Evolutionary conservation across 2,888 invertebrate species (phyloP), one percentile per base, ranked within the genome.

Genomic region (Pherbina coryleti): DNA sequence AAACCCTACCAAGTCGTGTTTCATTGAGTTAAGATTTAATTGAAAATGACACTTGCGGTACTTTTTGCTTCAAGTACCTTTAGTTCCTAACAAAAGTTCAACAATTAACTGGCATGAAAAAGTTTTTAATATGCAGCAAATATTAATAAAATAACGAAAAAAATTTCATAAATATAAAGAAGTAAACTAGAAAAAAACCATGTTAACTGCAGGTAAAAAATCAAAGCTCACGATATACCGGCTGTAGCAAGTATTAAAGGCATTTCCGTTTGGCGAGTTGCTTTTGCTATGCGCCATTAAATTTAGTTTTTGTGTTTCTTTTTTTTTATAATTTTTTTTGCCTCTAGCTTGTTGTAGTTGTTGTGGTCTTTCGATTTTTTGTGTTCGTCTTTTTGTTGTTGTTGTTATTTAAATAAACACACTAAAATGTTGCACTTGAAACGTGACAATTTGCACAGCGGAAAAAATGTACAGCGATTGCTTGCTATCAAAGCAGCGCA

Each of bases 201-300:
- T 4, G 14, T 7, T 0, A 60, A 60, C 25, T 37, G 25, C 37
- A 37, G 28, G 44, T 44, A 44, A 17, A 37, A 34, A 1, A 37
- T 9, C 49, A 51, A 53, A 19, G 37, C 17, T 28, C 19, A 66
- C 28, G 22, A 62, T 28, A 22, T 49, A n/a, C 17, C 51, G 51
- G 34, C 71, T 31, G 7, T 31, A n/a, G n/a, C 31, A 34, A 31
- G 53, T 53, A 64, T 22, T n/a, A 66, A 74, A 64, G 55, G 64
- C 62, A 64, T 74, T 74, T 64, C 74, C 64, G 62, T 66, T 72
- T 34, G 19, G 51, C 51, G n/a, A 49, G 49, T 14, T 22, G 28
- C n/a, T 28, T 31, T 74, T 34, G 53, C 49, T 64, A 19, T 55
- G 28, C 64, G 51, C 64, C 64, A 74, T 64, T 66, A 37, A 72